phyloP scores from a whole-genome alignment of 2,113 vertebrate genomes.

The Edolisoma coerulescens region DNA sequence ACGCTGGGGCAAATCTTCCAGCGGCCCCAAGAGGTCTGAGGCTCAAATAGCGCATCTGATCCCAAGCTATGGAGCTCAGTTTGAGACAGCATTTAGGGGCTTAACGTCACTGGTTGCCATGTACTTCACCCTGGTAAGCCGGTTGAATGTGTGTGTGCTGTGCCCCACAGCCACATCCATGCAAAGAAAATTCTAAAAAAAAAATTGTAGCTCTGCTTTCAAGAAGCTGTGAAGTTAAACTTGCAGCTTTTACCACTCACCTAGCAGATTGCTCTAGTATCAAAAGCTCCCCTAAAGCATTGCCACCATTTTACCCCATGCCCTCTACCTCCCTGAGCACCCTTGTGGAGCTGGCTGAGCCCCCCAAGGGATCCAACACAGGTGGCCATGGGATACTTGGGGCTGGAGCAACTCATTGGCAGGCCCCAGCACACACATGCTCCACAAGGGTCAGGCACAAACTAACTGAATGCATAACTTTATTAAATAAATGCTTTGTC shows the following conservation, averaged over 20 bases:
- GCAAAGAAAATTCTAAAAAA: not conserved
- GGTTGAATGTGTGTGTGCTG: fast-evolving
- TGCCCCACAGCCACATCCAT: not conserved
- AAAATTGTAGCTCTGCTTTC: not conserved
- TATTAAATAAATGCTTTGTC: constrained; percentile 99
- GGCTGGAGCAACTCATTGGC: not conserved
- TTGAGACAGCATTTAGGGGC: not conserved
- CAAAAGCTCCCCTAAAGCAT: not conserved
- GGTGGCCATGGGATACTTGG: fast-evolving
- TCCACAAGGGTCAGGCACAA: constrained; percentile 42
- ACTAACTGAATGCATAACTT: constrained; percentile 96
- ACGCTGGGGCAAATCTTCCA: not conserved
- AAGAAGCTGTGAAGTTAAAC: not conserved
- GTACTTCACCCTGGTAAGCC: not conserved
- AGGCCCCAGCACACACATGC: not conserved
- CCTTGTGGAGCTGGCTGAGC: not conserved
- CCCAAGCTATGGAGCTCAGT: not conserved
- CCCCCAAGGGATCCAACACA: not conserved
- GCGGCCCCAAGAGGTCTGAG: not conserved
- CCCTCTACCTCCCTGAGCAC: not conserved
- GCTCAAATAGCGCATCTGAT: not conserved
- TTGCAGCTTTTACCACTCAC: not conserved
- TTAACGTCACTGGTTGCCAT: not conserved
- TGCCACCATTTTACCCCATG: not conserved
- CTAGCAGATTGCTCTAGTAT: not conserved